A percentile compares a stretch with the other conserved stretches of the same genome.
These are phyloP conservation scores for Melinaea marsaeus DNA, from an alignment of 2,888 invertebrate species.

Conservation along the genomic window DNA sequence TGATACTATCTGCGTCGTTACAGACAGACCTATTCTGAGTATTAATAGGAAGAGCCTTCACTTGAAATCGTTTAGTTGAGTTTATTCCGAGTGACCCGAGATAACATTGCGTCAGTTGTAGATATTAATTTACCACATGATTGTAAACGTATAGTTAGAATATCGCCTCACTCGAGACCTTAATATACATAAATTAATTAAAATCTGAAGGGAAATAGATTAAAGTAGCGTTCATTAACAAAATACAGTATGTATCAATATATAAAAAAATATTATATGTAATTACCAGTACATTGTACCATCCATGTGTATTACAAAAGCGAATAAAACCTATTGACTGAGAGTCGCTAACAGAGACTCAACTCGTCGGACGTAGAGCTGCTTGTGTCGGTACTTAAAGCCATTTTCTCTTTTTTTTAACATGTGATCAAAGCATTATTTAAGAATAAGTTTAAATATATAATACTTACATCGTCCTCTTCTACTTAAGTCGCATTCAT, in stretches of 20 bases:
- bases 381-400: not conserved
- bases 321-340: not conserved
- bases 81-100: too few relatives aligned
- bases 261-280: not conserved
- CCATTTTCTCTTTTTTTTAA: not conserved
- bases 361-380: not conserved
- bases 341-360: not conserved
- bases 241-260: not conserved
- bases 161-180: too few relatives aligned
- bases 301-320: not conserved
- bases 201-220: too few relatives aligned
- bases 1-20: constrained; percentile 22
- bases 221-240: too few relatives aligned
- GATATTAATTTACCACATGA: too few relatives aligned
- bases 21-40: constrained; percentile 16
- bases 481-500: too few relatives aligned
- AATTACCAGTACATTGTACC: not conserved
- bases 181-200: too few relatives aligned
- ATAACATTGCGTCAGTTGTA: too few relatives aligned
- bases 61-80: too few relatives aligned
- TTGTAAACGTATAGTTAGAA: too few relatives aligned
- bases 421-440: not conserved
- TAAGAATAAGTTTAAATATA: not conserved
- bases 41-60: not conserved
- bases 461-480: not conserved